Evolutionary conservation across 2,888 invertebrate species (phyloP), one percentile per base, ranked within the genome.

Genomic region (Orchesellides sinensis): DNA sequence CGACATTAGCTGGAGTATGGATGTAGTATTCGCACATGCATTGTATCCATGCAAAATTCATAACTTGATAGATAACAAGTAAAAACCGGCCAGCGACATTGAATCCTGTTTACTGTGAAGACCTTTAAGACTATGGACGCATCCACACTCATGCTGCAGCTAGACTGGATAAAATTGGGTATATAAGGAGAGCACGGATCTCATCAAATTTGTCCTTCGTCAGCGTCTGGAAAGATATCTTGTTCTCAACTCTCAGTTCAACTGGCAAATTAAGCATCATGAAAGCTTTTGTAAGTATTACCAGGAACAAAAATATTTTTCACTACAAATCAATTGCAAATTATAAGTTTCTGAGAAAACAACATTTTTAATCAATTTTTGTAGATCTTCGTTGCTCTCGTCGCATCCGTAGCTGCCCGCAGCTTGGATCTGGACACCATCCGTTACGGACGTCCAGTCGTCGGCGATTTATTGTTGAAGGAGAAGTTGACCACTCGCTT

Each of bases 281-380:
- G 77, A 77, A 77, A 77, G 68, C 68, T 54, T 68, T 77, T 54
- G 77, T 77, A 77, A 77, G 77, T n/a, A n/a, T n/a, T n/a, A n/a
- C n/a, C n/a, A n/a, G n/a, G n/a, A n/a, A n/a, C n/a, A n/a, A n/a
- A n/a, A n/a, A n/a, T n/a, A n/a, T 59, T 27, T 61, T 40, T 73
- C 23, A 32, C 5, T 25, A 68, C 27, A 69, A 29, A 69, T 21
- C n/a, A n/a, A n/a, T 49, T 21, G 21, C 40, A 49, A 49, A 49
- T 19, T 21, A 2, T n/a, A 17, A 49, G 19, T 21, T 21, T 49
- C 2, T 27, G n/a, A n/a, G n/a, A n/a, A n/a, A 23, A 5, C 14
- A 25, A 27, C 27, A 14, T 56, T 56, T 6, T 56, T 23, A 27
- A n/a, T 63, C 32, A 5, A 72, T 35, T 68, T 66, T 40, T 27